Evolutionary conservation across 2,888 invertebrate genomes (phyloP).

Genomic region (Parascotia fuliginaria): DNA sequence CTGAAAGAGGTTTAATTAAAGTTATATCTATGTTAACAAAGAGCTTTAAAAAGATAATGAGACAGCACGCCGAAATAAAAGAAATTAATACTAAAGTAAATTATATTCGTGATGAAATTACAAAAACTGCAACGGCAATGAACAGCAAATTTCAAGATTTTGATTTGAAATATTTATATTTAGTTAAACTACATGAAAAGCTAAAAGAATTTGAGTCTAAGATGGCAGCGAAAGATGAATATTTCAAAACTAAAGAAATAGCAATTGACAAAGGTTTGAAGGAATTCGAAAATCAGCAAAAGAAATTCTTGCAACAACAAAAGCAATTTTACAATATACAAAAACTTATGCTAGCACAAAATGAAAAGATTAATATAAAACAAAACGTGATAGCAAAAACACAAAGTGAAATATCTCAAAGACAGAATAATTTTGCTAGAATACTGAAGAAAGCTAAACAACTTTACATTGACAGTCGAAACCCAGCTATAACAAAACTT

Average conservation of each 20-base stretch:
- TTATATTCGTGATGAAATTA: constrained; percentile 58
- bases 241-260: constrained; percentile 58
- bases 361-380: constrained; percentile 71
- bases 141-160: constrained; percentile 65
- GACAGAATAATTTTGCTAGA: constrained; percentile 72
- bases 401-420: constrained; percentile 73
- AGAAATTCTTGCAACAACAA: constrained; percentile 72
- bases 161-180: constrained; percentile 61
- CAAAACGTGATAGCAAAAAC: constrained; percentile 72
- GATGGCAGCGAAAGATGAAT: constrained; percentile 54
- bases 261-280: constrained; percentile 60
- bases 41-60: constrained; percentile 76
- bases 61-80: constrained; percentile 71
- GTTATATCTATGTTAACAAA: constrained; percentile 72
- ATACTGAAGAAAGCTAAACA: constrained; percentile 73
- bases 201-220: constrained; percentile 56
- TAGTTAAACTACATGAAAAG: constrained; percentile 60
- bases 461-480: constrained; percentile 53
- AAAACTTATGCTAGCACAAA: constrained; percentile 71
- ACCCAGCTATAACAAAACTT: constrained; percentile 17
- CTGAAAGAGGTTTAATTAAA: constrained; percentile 71
- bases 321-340: constrained; percentile 74
- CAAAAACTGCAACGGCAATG: constrained; percentile 51
- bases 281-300: constrained; percentile 74
- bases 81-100: constrained; percentile 60